Percentiles rank a stretch among this genome's conserved stretches.
These are phyloP conservation scores for Melanchra persicariae DNA, from an alignment of 2,888 invertebrate species.

Conservation along the genomic window DNA sequence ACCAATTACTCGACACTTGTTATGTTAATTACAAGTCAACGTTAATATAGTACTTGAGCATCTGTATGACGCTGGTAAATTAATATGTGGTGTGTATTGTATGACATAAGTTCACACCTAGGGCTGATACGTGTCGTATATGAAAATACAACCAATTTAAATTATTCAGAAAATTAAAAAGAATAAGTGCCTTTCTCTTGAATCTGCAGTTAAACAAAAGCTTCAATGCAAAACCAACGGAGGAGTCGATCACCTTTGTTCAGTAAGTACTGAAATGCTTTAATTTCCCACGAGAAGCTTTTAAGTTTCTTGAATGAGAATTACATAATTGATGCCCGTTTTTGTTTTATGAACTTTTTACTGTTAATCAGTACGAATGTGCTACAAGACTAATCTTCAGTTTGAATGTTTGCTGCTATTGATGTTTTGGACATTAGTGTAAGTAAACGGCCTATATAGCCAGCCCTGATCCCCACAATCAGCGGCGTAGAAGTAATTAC, in stretches of 20 bases:
- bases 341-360: not conserved
- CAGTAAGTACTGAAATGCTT: constrained; percentile 26
- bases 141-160: not conserved
- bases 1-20: constrained; percentile 84
- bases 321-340: constrained; percentile 20
- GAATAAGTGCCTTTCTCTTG: not conserved
- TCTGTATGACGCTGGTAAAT: constrained; percentile 76
- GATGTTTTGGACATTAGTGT: constrained; percentile 15
- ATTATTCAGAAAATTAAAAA: not conserved
- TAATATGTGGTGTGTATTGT: constrained; percentile 75
- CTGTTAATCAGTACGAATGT: constrained; percentile 3
- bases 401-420: not conserved
- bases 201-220: constrained; percentile 5
- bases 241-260: constrained; percentile 33
- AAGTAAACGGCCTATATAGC: constrained; percentile 35
- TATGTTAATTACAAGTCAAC: constrained; percentile 81
- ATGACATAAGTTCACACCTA: constrained; percentile 55
- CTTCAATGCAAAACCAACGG: constrained; percentile 13
- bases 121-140: constrained; percentile 58
- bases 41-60: constrained; percentile 72
- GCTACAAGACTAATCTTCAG: not conserved
- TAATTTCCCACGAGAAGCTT: constrained; percentile 51
- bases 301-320: constrained; percentile 24
- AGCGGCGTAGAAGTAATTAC: constrained; percentile 83
- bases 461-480: constrained; percentile 77